Evolutionary conservation across 1,140 invertebrate genomes (phyloP), one percentile per base, ranked within the genome.

Genomic region (Anoplolepis gracilipes): DNA sequence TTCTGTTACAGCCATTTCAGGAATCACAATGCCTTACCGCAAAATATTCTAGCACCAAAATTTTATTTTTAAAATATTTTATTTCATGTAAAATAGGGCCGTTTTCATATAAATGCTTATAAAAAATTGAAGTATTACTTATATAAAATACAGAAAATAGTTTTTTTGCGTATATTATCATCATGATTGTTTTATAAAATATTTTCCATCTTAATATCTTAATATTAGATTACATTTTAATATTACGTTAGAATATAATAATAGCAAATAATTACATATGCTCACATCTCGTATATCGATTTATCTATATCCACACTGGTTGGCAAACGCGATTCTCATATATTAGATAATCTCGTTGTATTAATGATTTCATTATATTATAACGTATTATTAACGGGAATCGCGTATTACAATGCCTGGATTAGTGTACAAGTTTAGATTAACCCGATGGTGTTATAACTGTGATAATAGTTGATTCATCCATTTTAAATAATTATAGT

Each of bases 321-420:
- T 70, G 11, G 8, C 30, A 7, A 73, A 25, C n/a, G n/a, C n/a
- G n/a, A n/a, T n/a, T n/a, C n/a, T n/a, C n/a, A 30, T 11, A 22
- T 4, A n/a, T n/a, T n/a, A n/a, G 30, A 55, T 73, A 33, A 73
- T 0, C 53, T 70, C 16, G 36, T 72, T n/a, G n/a, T 36, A 73
- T 57, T n/a, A 73, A 0, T 55, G 36, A 73, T 53, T 72, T 72
- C 28, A 49, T 72, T 57, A 1, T 16, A 36, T 55, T 73, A 75
- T 7, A 36, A 11, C n/a, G 19, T 13, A 33, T 53, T 72, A 57
- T 57, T 75, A 57, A 57, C 2, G 8, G 49, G 10, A 75, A 22
- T n/a, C n/a, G 53, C n/a, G 53, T 28, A 5, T 55, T 55, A 55
- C 5, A 53, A 53, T 53, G n/a, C 22, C 6, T 30, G 28, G 7